A percentile compares a stretch with the other conserved stretches of the same genome.
Conservation (phyloP, 1,140 invertebrate genomes). For the Psix sp. region DNA sequence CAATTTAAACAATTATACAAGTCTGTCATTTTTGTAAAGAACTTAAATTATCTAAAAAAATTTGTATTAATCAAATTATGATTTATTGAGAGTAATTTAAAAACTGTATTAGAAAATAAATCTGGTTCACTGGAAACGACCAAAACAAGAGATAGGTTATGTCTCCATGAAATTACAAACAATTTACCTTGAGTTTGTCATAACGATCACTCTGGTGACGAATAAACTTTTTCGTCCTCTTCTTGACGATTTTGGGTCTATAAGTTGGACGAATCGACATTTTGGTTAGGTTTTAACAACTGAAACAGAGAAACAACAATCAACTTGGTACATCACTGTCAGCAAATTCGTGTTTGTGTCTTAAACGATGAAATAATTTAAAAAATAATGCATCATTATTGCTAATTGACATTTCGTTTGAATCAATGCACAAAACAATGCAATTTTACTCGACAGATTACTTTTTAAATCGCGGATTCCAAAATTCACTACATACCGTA, state of each 20-base stretch:
- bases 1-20: no score
- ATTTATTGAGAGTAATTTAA: no score
- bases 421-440: neutral
- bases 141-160: constrained; percentile 7
- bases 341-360: neutral
- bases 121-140: no score
- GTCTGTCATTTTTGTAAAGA: no score
- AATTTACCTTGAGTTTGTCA: constrained; percentile 91
- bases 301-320: constrained; percentile 12
- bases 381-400: no score
- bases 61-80: no score
- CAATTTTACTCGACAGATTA: neutral
- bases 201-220: constrained; percentile 98
- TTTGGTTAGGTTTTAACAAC: constrained; percentile 37
- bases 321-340: neutral
- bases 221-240: constrained; percentile 97
- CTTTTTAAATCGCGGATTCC: neutral
- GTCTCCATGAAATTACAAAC: neutral
- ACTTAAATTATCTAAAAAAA: no score
- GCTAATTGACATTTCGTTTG: neutral
- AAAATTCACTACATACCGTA: neutral
- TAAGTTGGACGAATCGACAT: constrained; percentile 93
- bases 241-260: constrained; percentile 94
- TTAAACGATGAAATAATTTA: neutral
- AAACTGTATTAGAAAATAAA: no score